phyloP scores from a whole-genome alignment of 2,113 vertebrate species.

The Poeciliopsis turrubarensis region DNA sequence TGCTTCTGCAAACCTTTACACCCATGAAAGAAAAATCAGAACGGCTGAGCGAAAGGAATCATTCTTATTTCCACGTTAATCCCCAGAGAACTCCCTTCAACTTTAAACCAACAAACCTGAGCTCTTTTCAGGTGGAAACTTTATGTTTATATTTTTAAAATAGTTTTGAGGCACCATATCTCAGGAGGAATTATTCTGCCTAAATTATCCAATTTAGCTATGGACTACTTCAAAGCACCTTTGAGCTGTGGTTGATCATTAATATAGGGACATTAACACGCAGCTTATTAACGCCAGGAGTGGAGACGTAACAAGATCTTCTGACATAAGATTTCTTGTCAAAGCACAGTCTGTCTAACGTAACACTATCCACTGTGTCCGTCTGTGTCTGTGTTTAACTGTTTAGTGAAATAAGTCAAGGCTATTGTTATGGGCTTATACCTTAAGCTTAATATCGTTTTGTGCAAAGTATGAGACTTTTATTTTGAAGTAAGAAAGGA shows the following conservation, averaged over 20 bases:
- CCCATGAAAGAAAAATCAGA: slow-evolving; percentile 76
- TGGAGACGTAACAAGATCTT: background rate
- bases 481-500: background rate
- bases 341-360: no score
- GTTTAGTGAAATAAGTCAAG: background rate
- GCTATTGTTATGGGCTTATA: background rate
- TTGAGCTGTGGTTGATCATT: slow-evolving; percentile 41
- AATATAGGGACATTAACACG: slow-evolving; percentile 24
- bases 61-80: slow-evolving; percentile 88
- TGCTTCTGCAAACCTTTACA: slow-evolving; percentile 85
- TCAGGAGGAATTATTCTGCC: slow-evolving; percentile 68
- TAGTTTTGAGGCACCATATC: slow-evolving; percentile 62
- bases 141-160: slow-evolving; percentile 77
- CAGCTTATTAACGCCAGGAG: background rate
- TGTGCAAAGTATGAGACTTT: background rate
- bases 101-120: slow-evolving; percentile 86
- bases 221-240: slow-evolving; percentile 38
- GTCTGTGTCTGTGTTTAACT: background rate
- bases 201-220: slow-evolving; percentile 61
- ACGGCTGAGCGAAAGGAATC: slow-evolving; percentile 79
- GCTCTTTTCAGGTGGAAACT: slow-evolving; percentile 81
- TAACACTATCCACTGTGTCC: background rate
- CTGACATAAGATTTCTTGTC: background rate
- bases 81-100: slow-evolving; percentile 80
- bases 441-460: background rate